phyloP scores from a whole-genome alignment of 1,140 invertebrate species.

The Aradophagus sp. region DNA sequence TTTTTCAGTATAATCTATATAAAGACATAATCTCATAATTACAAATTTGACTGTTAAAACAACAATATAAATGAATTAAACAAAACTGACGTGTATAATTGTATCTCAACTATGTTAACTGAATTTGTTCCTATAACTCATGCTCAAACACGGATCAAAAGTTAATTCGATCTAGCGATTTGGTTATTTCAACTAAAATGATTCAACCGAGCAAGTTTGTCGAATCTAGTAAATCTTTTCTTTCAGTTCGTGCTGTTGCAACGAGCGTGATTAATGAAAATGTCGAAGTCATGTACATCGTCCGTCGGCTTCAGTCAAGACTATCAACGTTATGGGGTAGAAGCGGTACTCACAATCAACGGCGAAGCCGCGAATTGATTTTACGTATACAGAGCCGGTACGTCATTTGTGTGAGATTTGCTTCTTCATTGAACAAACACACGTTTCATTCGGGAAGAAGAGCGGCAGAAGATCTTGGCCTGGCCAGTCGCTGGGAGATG shows the following conservation, averaged over 20 bases:
- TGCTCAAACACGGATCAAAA: no score
- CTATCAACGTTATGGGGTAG: slow-evolving; percentile 50
- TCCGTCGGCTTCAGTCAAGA: slow-evolving; percentile 32
- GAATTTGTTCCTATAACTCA: no score
- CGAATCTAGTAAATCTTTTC: no score
- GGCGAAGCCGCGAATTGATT: slow-evolving; percentile 67
- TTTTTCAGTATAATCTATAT: no score
- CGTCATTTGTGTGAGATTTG: slow-evolving; percentile 61
- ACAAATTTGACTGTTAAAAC: no score
- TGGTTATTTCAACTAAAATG: slow-evolving; percentile 6
- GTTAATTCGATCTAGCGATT: background rate
- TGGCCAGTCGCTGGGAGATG: slow-evolving; percentile 42
- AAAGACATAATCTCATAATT: no score
- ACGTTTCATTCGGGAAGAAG: slow-evolving; percentile 49
- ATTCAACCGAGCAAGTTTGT: background rate
- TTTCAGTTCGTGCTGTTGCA: slow-evolving; percentile 17
- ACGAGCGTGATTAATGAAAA: slow-evolving; percentile 50
- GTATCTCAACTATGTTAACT: no score
- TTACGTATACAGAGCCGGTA: slow-evolving; percentile 60
- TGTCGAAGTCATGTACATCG: slow-evolving; percentile 47
- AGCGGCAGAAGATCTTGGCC: slow-evolving; percentile 29
- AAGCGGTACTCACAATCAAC: slow-evolving; percentile 57
- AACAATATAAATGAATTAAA: no score
- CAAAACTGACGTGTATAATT: no score
- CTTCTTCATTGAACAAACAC: slow-evolving; percentile 56